Percentiles rank a stretch among this genome's conserved stretches.
phyloP scores from a whole-genome alignment of 2,888 invertebrate genomes.

The Adineta ricciae region DNA sequence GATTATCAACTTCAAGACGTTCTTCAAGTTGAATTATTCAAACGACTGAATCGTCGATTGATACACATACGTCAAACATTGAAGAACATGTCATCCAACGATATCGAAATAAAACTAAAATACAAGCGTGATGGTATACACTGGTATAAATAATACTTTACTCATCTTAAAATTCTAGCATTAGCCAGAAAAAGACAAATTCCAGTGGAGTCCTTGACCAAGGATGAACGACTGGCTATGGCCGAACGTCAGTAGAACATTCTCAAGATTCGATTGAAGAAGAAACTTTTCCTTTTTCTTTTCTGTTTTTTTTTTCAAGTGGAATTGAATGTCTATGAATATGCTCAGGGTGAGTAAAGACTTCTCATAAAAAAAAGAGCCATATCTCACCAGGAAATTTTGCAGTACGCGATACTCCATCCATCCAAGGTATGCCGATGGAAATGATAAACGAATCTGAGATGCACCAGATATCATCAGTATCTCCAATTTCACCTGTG shows the following conservation, averaged over 20 bases:
- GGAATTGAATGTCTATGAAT: not conserved
- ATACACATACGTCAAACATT: constrained; percentile 8
- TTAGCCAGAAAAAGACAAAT: not conserved
- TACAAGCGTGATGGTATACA: not conserved
- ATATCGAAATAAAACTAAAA: constrained; percentile 1
- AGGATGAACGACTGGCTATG: not conserved
- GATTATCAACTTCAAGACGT: not conserved
- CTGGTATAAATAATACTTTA: not conserved
- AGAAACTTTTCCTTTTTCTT: no score
- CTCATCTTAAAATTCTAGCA: not conserved
- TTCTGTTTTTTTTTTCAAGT: not conserved
- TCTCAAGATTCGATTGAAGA: no score
- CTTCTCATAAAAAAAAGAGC: no score
- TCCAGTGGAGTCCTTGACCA: not conserved
- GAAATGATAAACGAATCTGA: not conserved
- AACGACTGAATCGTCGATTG: not conserved
- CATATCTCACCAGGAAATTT: not conserved
- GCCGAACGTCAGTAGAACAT: not conserved
- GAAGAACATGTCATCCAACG: not conserved
- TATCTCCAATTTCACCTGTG: not conserved
- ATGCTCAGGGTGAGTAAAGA: not conserved
- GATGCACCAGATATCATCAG: not conserved
- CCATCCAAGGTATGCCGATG: not conserved
- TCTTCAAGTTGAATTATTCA: not conserved
- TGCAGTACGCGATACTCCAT: not conserved